Conservation (phyloP, 2,888 invertebrate species). For the Caenorhabditis doughertyi region DNA sequence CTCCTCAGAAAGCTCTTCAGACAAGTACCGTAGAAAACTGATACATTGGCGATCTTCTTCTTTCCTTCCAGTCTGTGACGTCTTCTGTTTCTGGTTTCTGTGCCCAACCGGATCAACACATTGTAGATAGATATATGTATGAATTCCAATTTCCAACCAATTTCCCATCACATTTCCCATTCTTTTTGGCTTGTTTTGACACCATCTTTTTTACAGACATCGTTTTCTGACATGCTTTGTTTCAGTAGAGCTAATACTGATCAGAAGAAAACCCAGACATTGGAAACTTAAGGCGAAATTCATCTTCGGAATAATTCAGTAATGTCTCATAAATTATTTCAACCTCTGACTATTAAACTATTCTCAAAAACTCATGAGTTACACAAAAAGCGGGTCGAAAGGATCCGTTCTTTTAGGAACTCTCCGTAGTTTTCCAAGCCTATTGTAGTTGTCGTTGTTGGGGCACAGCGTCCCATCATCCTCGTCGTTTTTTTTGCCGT, state of each 20-base stretch:
- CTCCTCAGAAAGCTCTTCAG: slow-evolving; percentile 19
- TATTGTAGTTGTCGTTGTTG: slow-evolving; percentile 7
- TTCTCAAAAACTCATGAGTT: too few species aligned
- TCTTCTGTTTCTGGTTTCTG: slow-evolving; percentile 38
- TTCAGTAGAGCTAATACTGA: not conserved
- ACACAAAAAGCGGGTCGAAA: too few species aligned
- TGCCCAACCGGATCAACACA: slow-evolving; percentile 1
- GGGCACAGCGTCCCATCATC: slow-evolving; percentile 10
- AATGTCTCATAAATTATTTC: too few species aligned
- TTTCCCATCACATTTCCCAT: slow-evolving; percentile 32
- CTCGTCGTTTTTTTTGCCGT: slow-evolving; percentile 29
- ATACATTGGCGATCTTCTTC: not conserved
- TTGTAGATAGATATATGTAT: slow-evolving; percentile 27
- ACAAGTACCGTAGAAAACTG: slow-evolving; percentile 44
- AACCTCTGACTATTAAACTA: too few species aligned
- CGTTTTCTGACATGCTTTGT: not conserved
- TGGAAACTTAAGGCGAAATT: too few species aligned
- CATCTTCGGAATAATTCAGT: too few species aligned
- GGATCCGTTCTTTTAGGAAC: not conserved
- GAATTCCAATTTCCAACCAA: slow-evolving; percentile 32
- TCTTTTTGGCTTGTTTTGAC: slow-evolving; percentile 10
- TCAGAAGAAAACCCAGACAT: too few species aligned
- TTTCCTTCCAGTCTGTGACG: slow-evolving; percentile 36
- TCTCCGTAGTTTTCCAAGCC: not conserved
- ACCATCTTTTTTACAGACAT: not conserved